Conservation (phyloP, 2,113 vertebrate genomes). For the Phaethon lepturus region DNA sequence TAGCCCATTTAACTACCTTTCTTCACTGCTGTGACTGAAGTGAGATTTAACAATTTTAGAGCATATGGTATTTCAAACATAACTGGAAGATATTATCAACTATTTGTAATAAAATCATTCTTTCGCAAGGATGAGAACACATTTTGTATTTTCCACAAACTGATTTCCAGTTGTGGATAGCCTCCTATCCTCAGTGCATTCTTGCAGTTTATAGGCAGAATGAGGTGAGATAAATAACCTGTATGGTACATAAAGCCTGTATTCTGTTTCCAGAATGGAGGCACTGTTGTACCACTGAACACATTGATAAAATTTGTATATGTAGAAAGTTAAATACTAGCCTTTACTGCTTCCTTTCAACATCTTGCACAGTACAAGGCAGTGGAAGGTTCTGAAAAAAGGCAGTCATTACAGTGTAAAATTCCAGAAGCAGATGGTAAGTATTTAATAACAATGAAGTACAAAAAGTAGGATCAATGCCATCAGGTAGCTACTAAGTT, state of each 20-base stretch:
- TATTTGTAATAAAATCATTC: neutral
- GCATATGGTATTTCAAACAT: neutral
- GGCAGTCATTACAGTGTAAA: neutral
- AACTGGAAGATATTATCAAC: neutral
- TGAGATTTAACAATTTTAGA: neutral
- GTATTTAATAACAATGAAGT: conserved; percentile 15
- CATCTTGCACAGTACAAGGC: neutral
- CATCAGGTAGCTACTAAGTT: neutral
- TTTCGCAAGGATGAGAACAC: neutral
- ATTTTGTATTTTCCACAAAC: neutral
- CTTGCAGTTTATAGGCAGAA: neutral
- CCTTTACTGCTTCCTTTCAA: neutral
- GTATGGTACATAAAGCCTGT: neutral
- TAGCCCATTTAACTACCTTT: conserved; percentile 47
- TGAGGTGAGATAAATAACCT: neutral
- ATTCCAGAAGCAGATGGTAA: conserved; percentile 5
- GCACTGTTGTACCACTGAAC: neutral
- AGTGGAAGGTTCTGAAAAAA: neutral
- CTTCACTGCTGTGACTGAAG: neutral
- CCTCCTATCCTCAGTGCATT: neutral
- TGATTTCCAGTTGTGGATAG: neutral
- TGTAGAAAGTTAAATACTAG: neutral
- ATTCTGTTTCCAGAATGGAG: neutral
- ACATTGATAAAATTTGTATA: neutral
- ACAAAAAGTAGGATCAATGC: neutral